These are phyloP conservation scores for Nomada ferruginata DNA, from an alignment of 2,888 invertebrate genomes.

Conservation along the genomic window DNA sequence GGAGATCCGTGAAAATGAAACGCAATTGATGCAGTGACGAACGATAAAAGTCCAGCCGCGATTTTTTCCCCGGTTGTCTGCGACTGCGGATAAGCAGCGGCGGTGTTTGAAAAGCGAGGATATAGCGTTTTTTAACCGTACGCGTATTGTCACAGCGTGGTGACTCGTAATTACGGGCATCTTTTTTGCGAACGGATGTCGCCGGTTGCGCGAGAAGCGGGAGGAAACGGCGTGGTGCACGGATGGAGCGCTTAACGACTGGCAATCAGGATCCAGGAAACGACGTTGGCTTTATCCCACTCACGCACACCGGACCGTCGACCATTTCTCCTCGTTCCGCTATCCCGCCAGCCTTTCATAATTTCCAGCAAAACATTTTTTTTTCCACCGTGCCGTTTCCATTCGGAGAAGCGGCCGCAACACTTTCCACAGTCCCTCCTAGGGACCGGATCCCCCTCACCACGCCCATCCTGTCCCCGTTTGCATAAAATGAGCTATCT, in stretches of 20 bases:
- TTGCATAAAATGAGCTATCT: slow-evolving; percentile 80
- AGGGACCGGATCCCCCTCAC: slow-evolving; percentile 10
- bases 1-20: too few relatives aligned
- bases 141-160: slow-evolving; percentile 53
- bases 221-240: neutral
- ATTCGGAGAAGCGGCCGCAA: neutral
- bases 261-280: slow-evolving; percentile 65
- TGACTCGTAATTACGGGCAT: slow-evolving; percentile 59
- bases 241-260: slow-evolving; percentile 58
- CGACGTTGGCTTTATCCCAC: slow-evolving; percentile 30
- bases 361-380: slow-evolving; percentile 60
- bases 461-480: slow-evolving; percentile 68
- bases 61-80: too few relatives aligned
- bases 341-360: slow-evolving; percentile 44
- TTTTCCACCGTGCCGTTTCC: slow-evolving; percentile 23
- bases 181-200: slow-evolving; percentile 32
- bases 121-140: slow-evolving; percentile 6
- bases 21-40: neutral
- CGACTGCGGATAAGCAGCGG: neutral
- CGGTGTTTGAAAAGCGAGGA: slow-evolving; percentile 24
- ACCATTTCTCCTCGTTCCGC: slow-evolving; percentile 31
- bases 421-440: neutral
- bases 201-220: neutral
- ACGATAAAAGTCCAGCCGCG: neutral
- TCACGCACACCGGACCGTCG: slow-evolving; percentile 5